phyloP scores from a whole-genome alignment of 2,888 invertebrate species.

The Lagria hirta region DNA sequence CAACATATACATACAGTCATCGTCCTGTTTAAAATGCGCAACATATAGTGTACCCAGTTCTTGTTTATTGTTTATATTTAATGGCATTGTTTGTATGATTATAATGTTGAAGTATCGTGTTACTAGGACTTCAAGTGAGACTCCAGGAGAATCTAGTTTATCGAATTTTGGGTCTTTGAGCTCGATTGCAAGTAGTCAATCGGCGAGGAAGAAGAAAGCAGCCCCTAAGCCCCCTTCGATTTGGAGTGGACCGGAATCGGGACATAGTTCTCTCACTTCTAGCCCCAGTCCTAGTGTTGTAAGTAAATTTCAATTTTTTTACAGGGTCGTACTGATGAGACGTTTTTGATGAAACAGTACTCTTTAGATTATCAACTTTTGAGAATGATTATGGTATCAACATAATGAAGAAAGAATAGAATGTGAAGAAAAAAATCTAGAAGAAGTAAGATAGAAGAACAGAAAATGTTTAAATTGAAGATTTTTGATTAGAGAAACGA shows the following conservation, averaged over 20 bases:
- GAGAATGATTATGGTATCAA: too few relatives aligned
- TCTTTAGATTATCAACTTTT: too few relatives aligned
- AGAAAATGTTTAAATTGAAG: too few relatives aligned
- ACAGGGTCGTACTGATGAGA: too few relatives aligned
- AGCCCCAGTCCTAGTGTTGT: slow-evolving; percentile 50
- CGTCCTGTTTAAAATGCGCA: slow-evolving; percentile 35
- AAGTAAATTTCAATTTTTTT: slow-evolving; percentile 33
- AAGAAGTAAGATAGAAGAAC: too few relatives aligned
- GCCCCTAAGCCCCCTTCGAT: slow-evolving; percentile 67
- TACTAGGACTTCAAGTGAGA: slow-evolving; percentile 37
- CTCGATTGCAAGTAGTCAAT: slow-evolving; percentile 49
- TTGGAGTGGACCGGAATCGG: slow-evolving; percentile 35
- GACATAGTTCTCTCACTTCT: slow-evolving; percentile 44
- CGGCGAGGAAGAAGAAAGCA: slow-evolving; percentile 63
- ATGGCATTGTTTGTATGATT: neutral
- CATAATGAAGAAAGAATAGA: too few relatives aligned
- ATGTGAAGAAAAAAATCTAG: too few relatives aligned
- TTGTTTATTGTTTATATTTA: neutral
- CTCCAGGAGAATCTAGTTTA: slow-evolving; percentile 44
- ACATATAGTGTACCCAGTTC: slow-evolving; percentile 16
- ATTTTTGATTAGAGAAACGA: too few relatives aligned
- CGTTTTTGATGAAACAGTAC: too few relatives aligned
- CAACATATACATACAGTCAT: slow-evolving; percentile 28
- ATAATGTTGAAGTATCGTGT: slow-evolving; percentile 50
- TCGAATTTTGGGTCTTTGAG: slow-evolving; percentile 51